These are phyloP conservation scores for Nowickia ferox DNA, from an alignment of 2,888 invertebrate species.

Conservation along the genomic window DNA sequence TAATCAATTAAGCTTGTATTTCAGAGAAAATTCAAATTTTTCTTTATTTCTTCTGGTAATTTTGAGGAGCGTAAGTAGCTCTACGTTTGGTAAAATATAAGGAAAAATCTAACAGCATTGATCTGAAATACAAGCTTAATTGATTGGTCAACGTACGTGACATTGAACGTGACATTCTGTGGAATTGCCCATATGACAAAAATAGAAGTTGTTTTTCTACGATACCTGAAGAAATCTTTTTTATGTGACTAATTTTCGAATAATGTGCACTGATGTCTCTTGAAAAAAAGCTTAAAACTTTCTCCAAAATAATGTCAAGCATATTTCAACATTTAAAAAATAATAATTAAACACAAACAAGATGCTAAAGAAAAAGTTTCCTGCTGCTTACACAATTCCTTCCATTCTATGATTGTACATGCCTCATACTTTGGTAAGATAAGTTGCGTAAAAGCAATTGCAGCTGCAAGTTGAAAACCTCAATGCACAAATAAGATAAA, in stretches of 20 bases:
- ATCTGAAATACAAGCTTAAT: no score
- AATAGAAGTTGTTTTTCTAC: no score
- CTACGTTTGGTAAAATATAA: no score
- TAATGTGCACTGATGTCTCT: no score
- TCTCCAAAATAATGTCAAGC: slow-evolving; percentile 59
- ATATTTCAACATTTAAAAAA: slow-evolving; percentile 16
- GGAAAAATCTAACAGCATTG: no score
- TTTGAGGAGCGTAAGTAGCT: no score
- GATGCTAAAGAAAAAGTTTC: slow-evolving; percentile 34
- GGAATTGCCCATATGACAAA: no score
- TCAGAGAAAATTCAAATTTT: no score
- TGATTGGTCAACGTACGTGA: no score
- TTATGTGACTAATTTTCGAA: background rate
- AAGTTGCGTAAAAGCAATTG: slow-evolving; percentile 20
- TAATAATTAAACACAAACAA: slow-evolving; percentile 51
- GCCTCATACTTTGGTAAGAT: slow-evolving; percentile 17
- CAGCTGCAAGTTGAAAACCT: slow-evolving; percentile 7
- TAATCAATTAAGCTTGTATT: no score
- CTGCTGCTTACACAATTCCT: background rate
- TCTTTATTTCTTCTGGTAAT: no score
- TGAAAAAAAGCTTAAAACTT: slow-evolving; percentile 8
- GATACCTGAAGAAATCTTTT: background rate
- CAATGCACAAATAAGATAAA: slow-evolving; percentile 23
- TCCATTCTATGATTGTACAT: background rate
- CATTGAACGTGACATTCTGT: no score